Evolutionary conservation across 1,140 invertebrate genomes (phyloP), one percentile per base, ranked within the genome.

Genomic region (Musca vetustissima): DNA sequence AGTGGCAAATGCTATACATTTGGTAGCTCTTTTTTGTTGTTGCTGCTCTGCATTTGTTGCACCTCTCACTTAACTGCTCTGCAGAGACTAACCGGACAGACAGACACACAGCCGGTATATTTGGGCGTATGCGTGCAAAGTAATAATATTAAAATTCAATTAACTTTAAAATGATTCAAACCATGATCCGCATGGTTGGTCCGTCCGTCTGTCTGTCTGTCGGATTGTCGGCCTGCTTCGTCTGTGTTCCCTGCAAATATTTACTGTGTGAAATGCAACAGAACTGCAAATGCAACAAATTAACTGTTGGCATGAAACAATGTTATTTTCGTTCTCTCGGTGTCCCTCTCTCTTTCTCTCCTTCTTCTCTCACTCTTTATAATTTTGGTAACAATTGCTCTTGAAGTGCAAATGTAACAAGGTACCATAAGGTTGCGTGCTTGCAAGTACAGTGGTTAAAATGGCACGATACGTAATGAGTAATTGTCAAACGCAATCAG

Each of bases 111-210:
- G 17, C n/a, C 19, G 19, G 21, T 9, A n/a, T 24, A 24, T 57
- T 43, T 43, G 36, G 22, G 53, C 24, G 25, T 22, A 57, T 57
- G 53, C 53, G 53, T 57, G 53, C 53, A 25, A 57, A 57, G 53
- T 57, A 57, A 57, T 57, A 57, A 57, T 57, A 57, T 57, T 57
- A 57, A 57, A 57, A 57, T 57, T 57, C 53, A 57, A 57, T 57
- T 57, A 57, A 57, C 24, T 57, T 57, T 28, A 28, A 28, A 53
- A 53, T 13, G 52, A 8, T 22, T 13, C 19, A 53, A 53, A 53
- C 14, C 19, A 53, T 21, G 22, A 24, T 14, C 13, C 52, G 24
- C 8, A 15, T 15, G 24, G 14, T 25, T n/a, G 52, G 21, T 21
- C 21, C 52, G 14, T 11, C 22, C 28, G 8, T 28, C 28, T 28